Conservation (phyloP, 2,888 invertebrate genomes). For the Platypus cylindrus region DNA sequence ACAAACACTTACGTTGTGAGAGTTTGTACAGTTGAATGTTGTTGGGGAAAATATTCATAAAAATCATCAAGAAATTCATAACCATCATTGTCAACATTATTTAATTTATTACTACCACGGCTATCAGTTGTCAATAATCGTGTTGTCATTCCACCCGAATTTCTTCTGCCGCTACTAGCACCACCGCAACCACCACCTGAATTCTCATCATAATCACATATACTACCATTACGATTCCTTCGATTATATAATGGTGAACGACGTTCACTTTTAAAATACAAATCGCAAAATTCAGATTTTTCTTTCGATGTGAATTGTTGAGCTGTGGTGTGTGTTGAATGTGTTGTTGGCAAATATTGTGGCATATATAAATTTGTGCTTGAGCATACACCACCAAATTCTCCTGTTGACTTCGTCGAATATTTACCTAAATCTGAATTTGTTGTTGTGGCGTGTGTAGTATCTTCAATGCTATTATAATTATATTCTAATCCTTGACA, state of each 20-base stretch:
- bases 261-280: constrained; percentile 24
- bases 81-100: no score
- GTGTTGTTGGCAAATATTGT: constrained; percentile 24
- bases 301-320: constrained; percentile 27
- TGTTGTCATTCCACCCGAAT: no score
- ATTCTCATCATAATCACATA: no score
- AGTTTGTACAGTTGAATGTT: no score
- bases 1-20: no score
- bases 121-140: no score
- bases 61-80: no score
- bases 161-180: no score
- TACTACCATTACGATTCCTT: constrained; percentile 16
- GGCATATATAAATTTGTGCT: constrained; percentile 25
- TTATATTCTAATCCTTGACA: constrained; percentile 25
- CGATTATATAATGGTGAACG: constrained; percentile 27
- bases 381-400: constrained; percentile 26
- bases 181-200: no score
- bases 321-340: constrained; percentile 27
- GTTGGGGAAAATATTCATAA: no score
- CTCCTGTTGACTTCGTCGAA: constrained; percentile 16
- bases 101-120: no score
- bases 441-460: constrained; percentile 8
- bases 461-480: constrained; percentile 21
- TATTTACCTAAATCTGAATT: constrained; percentile 11
- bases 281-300: constrained; percentile 25